Conservation (phyloP, 2,797 vertebrate species). For the Enteromius mattozi region DNA sequence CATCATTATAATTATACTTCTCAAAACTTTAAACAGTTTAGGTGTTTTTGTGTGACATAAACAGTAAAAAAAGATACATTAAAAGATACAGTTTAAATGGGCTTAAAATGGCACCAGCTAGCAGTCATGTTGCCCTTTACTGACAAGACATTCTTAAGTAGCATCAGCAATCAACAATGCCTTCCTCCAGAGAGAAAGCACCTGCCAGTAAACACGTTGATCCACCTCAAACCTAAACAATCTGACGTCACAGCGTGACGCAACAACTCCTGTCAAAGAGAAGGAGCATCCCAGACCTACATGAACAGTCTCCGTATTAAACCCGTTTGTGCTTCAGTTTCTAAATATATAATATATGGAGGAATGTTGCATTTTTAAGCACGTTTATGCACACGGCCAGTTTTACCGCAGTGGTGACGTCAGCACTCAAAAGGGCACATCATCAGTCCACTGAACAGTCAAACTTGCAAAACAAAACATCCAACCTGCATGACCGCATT, state of each 20-base stretch:
- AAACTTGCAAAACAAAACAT: constrained; percentile 14
- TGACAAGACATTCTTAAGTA: background rate
- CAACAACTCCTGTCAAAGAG: constrained; percentile 1
- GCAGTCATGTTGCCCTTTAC: background rate
- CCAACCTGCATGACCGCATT: background rate
- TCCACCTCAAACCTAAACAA: background rate
- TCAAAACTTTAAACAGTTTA: background rate
- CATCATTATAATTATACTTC: background rate
- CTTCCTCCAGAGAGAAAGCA: background rate
- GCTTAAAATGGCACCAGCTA: background rate
- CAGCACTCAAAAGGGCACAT: constrained; percentile 3
- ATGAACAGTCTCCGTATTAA: background rate
- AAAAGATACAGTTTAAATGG: background rate
- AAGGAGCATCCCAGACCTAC: background rate
- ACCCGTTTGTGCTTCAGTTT: background rate
- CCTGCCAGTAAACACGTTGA: background rate
- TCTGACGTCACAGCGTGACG: constrained; percentile 30
- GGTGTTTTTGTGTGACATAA: too few species aligned
- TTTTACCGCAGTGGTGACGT: constrained; percentile 51
- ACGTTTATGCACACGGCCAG: constrained; percentile 7
- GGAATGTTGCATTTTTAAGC: constrained; percentile 9
- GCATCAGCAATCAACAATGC: background rate
- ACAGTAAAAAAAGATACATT: background rate
- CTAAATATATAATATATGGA: background rate
- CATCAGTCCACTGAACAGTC: background rate